These are phyloP conservation scores for Laticauda laticaudata DNA, from an alignment of 2,113 vertebrate genomes.

Conservation along the genomic window DNA sequence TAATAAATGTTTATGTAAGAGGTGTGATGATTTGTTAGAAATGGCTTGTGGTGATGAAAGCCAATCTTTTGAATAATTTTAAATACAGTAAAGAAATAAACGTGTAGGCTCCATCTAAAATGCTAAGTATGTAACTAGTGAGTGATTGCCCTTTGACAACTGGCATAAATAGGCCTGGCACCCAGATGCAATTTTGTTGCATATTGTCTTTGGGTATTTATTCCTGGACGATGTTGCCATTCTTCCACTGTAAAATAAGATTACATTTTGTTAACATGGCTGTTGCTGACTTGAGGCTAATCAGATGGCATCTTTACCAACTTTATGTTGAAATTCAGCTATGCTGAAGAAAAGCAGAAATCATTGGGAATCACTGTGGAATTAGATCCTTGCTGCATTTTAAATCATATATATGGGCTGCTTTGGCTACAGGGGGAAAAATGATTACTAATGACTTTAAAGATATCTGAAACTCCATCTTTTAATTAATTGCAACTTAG, in stretches of 20 bases:
- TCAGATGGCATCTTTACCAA: slow-evolving; percentile 35
- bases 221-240: slow-evolving; percentile 21
- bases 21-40: slow-evolving; percentile 32
- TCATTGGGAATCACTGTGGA: slow-evolving; percentile 44
- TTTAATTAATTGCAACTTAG: slow-evolving; percentile 64
- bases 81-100: slow-evolving; percentile 29
- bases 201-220: slow-evolving; percentile 30
- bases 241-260: slow-evolving; percentile 37
- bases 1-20: slow-evolving; percentile 32
- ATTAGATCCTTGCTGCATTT: slow-evolving; percentile 38
- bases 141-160: slow-evolving; percentile 26
- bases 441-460: slow-evolving; percentile 63
- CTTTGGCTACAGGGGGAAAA: slow-evolving; percentile 42
- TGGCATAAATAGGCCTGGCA: slow-evolving; percentile 39
- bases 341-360: slow-evolving; percentile 38
- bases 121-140: slow-evolving; percentile 26
- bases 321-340: slow-evolving; percentile 16
- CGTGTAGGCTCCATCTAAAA: slow-evolving; percentile 16
- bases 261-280: slow-evolving; percentile 25
- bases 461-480: slow-evolving; percentile 45
- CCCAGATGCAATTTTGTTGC: slow-evolving; percentile 29
- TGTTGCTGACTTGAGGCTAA: slow-evolving; percentile 15
- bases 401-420: slow-evolving; percentile 59
- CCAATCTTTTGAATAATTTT: slow-evolving; percentile 24
- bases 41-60: slow-evolving; percentile 35